Conservation (phyloP, 2,797 vertebrate species). For the Onychomys leucogaster region DNA sequence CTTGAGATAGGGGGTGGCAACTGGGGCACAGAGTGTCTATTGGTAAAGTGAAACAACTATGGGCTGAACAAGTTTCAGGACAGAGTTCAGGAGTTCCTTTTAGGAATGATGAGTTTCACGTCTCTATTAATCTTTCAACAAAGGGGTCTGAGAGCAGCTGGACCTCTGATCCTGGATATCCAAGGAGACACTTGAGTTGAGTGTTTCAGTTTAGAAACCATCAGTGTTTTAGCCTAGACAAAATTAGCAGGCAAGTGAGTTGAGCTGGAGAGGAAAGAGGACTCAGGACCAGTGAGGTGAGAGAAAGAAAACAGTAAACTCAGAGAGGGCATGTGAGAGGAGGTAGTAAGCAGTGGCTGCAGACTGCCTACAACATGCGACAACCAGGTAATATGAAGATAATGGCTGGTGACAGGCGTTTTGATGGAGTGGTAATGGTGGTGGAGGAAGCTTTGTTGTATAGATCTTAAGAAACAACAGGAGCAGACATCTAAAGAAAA, state of each 20-base stretch:
- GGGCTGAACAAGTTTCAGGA: background rate
- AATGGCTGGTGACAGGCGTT: background rate
- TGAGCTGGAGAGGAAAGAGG: background rate
- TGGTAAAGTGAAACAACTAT: background rate
- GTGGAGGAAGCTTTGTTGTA: background rate
- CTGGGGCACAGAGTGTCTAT: background rate
- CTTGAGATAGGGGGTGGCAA: background rate
- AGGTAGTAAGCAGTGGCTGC: background rate
- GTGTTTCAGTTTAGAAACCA: background rate
- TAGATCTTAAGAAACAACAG: background rate
- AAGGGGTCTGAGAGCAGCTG: background rate
- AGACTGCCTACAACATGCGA: background rate
- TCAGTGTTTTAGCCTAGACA: background rate
- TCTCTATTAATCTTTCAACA: background rate
- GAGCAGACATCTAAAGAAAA: background rate
- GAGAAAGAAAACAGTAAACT: background rate
- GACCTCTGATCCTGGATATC: background rate
- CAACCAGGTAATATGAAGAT: background rate
- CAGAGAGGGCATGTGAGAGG: background rate
- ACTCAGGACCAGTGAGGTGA: background rate
- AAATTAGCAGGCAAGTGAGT: background rate
- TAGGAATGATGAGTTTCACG: background rate
- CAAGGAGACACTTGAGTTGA: background rate
- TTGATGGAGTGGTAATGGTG: background rate
- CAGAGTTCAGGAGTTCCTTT: slow-evolving; percentile 15